phyloP scores from a whole-genome alignment of 2,888 invertebrate genomes.

The Phorcus lineatus region DNA sequence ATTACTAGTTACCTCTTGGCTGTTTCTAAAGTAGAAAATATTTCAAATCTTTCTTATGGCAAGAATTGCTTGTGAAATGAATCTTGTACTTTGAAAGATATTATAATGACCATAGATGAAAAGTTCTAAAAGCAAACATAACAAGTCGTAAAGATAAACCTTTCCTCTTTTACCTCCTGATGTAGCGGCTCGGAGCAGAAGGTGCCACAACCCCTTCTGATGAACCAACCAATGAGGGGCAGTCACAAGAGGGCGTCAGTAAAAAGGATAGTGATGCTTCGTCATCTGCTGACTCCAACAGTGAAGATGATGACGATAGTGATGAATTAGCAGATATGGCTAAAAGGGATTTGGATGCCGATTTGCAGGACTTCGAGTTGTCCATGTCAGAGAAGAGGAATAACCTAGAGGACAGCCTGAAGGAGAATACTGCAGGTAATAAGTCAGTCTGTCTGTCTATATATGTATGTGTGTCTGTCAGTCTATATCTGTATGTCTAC shows the following conservation, averaged over 20 bases:
- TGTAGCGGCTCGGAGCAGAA: neutral
- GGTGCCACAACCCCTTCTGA: neutral
- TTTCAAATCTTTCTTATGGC: too few relatives aligned
- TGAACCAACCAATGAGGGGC: neutral
- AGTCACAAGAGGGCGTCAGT: neutral
- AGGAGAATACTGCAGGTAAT: neutral
- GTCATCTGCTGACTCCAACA: neutral
- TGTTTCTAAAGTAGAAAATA: too few relatives aligned
- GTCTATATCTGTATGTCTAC: too few relatives aligned
- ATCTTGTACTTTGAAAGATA: too few relatives aligned
- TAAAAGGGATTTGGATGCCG: constrained; percentile 34
- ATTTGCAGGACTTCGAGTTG: constrained; percentile 70
- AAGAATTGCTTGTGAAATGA: too few relatives aligned
- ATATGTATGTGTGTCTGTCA: too few relatives aligned
- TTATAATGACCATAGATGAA: too few relatives aligned
- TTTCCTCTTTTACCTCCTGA: neutral
- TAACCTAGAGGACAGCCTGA: constrained; percentile 8
- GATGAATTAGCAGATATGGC: constrained; percentile 27
- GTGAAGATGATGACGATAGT: constrained; percentile 11
- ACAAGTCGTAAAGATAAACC: too few relatives aligned
- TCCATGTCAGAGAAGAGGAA: constrained; percentile 66
- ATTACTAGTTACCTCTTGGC: too few relatives aligned
- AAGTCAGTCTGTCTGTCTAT: too few relatives aligned
- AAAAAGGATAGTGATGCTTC: constrained; percentile 21
- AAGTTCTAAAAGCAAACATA: too few relatives aligned